Conservation (phyloP, 2,113 vertebrate species). For the Corythornis madagascariensis region DNA sequence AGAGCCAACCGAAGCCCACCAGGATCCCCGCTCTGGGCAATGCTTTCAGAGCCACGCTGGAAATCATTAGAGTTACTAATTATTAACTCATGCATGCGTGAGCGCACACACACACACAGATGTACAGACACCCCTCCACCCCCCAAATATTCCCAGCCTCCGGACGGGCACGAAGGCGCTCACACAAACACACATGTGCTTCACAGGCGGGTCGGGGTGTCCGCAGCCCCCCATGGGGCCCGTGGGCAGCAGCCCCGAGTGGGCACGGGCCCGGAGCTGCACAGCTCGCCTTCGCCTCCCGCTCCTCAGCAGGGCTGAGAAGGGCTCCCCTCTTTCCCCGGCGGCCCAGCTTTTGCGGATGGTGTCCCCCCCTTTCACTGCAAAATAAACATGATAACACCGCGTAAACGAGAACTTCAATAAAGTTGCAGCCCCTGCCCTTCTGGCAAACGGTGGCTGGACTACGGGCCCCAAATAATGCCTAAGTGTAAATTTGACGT, state of each 20-base stretch:
- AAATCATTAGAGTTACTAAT: slow-evolving; percentile 65
- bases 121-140: background rate
- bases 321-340: background rate
- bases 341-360: background rate
- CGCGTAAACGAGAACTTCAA: background rate
- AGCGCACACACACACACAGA: slow-evolving; percentile 44
- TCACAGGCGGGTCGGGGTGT: background rate
- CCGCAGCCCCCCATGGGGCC: background rate
- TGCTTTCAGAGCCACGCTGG: slow-evolving; percentile 40
- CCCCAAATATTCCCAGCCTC: background rate
- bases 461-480: background rate
- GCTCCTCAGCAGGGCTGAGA: background rate
- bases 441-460: background rate
- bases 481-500: slow-evolving; percentile 57
- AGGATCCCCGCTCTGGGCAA: slow-evolving; percentile 55
- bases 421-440: background rate
- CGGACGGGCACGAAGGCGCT: background rate
- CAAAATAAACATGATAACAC: background rate
- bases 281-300: background rate
- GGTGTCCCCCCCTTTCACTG: background rate
- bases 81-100: slow-evolving; percentile 64
- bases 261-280: background rate
- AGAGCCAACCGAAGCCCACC: slow-evolving; percentile 37
- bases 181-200: background rate
- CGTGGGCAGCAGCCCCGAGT: background rate